Evolutionary conservation across 2,797 vertebrate genomes (phyloP).

Genomic region (Cyprinodon diabolis): DNA sequence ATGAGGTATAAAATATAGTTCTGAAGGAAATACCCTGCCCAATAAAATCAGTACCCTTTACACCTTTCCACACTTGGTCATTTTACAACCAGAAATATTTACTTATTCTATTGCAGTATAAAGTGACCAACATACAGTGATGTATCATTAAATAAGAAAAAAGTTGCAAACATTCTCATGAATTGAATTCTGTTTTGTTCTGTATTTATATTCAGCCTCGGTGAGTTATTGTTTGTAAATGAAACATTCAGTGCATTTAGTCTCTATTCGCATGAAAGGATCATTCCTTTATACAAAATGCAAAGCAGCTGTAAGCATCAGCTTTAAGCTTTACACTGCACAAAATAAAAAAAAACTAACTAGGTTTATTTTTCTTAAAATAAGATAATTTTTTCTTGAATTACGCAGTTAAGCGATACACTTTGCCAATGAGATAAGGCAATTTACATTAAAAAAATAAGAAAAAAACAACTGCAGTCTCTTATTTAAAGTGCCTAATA

Average conservation of each 20-base stretch:
- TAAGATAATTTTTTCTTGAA: too few relatives aligned
- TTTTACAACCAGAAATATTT: not conserved
- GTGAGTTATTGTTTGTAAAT: not conserved
- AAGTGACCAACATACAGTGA: not conserved
- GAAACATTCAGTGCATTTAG: not conserved
- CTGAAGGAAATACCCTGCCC: not conserved
- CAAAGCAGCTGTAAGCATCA: too few relatives aligned
- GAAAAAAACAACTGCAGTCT: too few relatives aligned
- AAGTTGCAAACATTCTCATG: not conserved
- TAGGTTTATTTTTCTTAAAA: too few relatives aligned
- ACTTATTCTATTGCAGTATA: not conserved
- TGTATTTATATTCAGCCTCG: not conserved
- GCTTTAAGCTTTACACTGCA: too few relatives aligned
- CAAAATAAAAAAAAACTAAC: too few relatives aligned
- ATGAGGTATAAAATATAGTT: not conserved
- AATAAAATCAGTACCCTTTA: not conserved
- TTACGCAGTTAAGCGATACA: too few relatives aligned
- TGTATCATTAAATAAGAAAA: not conserved
- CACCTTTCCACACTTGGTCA: not conserved
- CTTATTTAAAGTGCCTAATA: too few relatives aligned
- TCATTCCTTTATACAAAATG: too few relatives aligned
- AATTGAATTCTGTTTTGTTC: not conserved
- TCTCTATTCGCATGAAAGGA: too few relatives aligned
- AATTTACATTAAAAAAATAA: too few relatives aligned
- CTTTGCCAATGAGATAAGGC: too few relatives aligned